phyloP scores from a whole-genome alignment of 2,797 vertebrate species.

The Acanthornis magna region DNA sequence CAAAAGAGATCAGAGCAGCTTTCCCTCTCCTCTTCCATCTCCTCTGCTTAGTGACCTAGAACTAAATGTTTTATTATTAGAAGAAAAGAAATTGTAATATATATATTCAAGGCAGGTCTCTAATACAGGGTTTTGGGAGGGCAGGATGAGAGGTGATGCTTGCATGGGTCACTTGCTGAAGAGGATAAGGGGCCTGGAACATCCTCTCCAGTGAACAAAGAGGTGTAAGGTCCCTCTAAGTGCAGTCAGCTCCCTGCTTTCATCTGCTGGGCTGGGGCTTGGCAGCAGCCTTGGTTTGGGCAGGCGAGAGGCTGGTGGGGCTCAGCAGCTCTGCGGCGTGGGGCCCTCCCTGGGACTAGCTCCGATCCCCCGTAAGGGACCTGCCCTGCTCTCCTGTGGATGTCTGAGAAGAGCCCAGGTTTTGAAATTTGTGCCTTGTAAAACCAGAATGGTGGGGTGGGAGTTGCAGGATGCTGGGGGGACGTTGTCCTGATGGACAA shows the following conservation, averaged over 20 bases:
- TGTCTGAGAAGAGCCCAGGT: not conserved
- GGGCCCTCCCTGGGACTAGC: no score
- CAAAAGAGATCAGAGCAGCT: constrained; percentile 39
- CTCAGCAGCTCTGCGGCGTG: fast-evolving
- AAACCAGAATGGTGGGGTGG: not conserved
- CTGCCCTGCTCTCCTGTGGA: not conserved
- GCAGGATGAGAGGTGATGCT: not conserved
- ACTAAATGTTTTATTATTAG: constrained; percentile 62
- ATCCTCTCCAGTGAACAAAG: not conserved
- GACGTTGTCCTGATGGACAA: not conserved
- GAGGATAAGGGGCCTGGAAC: not conserved
- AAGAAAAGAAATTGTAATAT: not conserved
- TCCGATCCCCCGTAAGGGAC: no score
- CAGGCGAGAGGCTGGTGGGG: not conserved
- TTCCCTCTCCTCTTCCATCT: constrained; percentile 41
- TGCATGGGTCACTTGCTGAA: not conserved
- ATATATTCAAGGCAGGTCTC: not conserved
- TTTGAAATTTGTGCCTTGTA: not conserved
- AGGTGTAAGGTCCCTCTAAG: not conserved
- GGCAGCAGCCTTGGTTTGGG: not conserved
- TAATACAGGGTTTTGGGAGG: not conserved
- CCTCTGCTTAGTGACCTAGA: constrained; percentile 64
- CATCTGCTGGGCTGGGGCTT: not conserved
- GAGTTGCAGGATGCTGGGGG: fast-evolving
- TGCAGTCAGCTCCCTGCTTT: not conserved